Percentiles rank a stretch among this genome's conserved stretches.
Conservation (phyloP, 2,888 invertebrate species). For the Pammene aurita region DNA sequence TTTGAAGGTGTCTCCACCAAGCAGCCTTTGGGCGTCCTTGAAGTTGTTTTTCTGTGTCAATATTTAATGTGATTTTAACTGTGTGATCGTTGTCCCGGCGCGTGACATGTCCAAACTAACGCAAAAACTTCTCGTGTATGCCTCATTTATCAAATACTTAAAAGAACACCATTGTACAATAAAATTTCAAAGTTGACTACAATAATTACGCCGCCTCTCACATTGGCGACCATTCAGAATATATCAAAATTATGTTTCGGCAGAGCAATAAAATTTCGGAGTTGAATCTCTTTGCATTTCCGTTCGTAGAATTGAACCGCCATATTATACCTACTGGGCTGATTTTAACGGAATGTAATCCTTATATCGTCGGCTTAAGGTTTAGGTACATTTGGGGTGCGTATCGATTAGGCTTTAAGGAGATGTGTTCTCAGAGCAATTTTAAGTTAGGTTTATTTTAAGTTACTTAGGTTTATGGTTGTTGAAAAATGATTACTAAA, state of each 20-base stretch:
- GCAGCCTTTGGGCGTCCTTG: too few species aligned
- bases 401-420: constrained; percentile 29
- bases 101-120: too few species aligned
- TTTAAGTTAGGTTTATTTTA: too few species aligned
- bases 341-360: background rate
- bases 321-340: constrained; percentile 34
- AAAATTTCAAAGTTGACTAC: constrained; percentile 14
- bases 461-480: constrained; percentile 11
- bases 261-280: constrained; percentile 70
- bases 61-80: too few species aligned
- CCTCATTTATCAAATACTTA: background rate
- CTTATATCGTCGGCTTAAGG: background rate
- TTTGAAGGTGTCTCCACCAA: too few species aligned
- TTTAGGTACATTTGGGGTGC: background rate
- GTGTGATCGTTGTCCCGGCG: too few species aligned
- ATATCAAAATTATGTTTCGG: constrained; percentile 66
- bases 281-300: constrained; percentile 58
- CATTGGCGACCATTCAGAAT: constrained; percentile 47
- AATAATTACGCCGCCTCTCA: constrained; percentile 50
- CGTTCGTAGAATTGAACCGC: constrained; percentile 45
- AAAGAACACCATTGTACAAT: constrained; percentile 1
- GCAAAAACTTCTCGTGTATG: too few species aligned
- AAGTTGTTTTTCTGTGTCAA: too few species aligned
- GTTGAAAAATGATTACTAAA: background rate
- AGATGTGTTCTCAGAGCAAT: constrained; percentile 11